A percentile compares a stretch with the other conserved stretches of the same genome.
These are phyloP conservation scores for Prinia subflava DNA, from an alignment of 2,113 vertebrate genomes.

Conservation along the genomic window DNA sequence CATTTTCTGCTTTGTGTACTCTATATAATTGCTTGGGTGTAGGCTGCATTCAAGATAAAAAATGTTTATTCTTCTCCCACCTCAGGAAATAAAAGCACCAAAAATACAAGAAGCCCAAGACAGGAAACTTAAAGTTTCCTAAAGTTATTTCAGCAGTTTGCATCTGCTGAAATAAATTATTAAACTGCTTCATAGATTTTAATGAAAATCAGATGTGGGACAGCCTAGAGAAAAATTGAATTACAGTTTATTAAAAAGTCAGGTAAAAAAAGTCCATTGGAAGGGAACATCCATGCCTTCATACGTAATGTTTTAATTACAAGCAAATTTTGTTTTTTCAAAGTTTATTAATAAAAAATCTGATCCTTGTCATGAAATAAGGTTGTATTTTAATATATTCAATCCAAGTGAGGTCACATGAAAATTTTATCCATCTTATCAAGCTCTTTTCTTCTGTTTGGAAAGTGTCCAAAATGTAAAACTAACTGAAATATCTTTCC, in stretches of 20 bases:
- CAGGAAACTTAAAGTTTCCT: neutral
- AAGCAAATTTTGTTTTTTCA: neutral
- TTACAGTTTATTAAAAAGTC: neutral
- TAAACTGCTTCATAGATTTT: neutral
- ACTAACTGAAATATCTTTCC: neutral
- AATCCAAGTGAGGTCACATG: neutral
- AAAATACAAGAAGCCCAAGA: neutral
- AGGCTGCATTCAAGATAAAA: slow-evolving; percentile 24
- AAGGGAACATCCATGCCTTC: neutral
- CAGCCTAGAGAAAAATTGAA: neutral
- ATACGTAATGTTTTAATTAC: neutral
- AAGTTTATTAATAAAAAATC: neutral
- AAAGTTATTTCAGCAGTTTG: neutral
- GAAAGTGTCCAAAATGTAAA: neutral
- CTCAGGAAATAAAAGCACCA: neutral
- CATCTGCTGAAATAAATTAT: neutral
- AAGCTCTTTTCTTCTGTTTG: neutral
- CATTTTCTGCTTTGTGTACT: slow-evolving; percentile 45
- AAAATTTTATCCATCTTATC: neutral
- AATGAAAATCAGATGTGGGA: neutral
- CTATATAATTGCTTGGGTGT: slow-evolving; percentile 41
- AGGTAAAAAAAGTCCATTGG: neutral
- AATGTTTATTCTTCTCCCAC: slow-evolving; percentile 30
- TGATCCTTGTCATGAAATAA: neutral
- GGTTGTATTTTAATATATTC: neutral